Conservation (phyloP, 2,888 invertebrate species). For the Zootermopsis nevadensis region DNA sequence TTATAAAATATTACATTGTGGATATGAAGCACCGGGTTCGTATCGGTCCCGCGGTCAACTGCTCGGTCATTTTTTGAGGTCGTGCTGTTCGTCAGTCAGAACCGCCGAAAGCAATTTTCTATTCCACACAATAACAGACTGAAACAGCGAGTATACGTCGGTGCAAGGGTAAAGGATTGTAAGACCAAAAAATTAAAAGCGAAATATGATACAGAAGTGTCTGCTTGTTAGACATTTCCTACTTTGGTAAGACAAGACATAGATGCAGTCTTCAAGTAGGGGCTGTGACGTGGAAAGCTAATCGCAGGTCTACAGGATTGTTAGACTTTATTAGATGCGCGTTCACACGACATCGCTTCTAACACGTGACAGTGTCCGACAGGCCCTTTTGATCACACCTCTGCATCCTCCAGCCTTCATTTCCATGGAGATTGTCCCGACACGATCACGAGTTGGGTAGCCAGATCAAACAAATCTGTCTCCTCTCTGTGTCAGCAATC, state of each 20-base stretch:
- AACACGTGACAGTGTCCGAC: not conserved
- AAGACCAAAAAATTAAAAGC: no score
- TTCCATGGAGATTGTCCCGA: constrained; percentile 21
- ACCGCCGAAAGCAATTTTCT: not conserved
- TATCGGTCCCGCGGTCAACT: not conserved
- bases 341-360: not conserved
- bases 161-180: no score
- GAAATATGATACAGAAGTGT: no score
- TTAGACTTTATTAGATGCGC: not conserved
- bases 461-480: not conserved
- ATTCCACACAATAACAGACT: not conserved
- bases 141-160: no score
- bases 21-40: not conserved
- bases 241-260: no score
- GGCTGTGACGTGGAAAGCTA: no score
- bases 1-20: no score
- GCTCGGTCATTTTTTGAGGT: not conserved
- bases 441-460: not conserved
- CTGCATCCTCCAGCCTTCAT: not conserved
- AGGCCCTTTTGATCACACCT: not conserved
- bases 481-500: not conserved
- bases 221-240: no score
- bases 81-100: not conserved
- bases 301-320: no score
- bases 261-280: no score